These are phyloP conservation scores for Penelope pileata DNA, from an alignment of 2,113 vertebrate genomes.

Conservation along the genomic window DNA sequence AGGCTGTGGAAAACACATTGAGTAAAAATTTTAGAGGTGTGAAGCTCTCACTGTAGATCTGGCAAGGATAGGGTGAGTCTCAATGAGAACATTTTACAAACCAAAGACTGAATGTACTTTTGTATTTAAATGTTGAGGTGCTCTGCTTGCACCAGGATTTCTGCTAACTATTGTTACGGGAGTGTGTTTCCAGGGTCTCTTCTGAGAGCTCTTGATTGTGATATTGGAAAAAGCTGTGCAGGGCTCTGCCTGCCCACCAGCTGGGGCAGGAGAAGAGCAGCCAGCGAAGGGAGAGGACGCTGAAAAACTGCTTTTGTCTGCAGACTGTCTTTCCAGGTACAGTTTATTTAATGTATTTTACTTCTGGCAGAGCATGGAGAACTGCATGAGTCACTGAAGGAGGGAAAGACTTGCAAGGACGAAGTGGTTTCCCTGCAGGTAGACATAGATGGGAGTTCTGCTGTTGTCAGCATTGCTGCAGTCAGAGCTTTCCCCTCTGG, in stretches of 20 bases:
- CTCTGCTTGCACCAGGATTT: background rate
- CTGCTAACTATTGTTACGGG: background rate
- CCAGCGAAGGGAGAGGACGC: background rate
- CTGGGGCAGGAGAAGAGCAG: background rate
- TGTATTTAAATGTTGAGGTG: background rate
- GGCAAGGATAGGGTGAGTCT: background rate
- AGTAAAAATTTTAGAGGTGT: background rate
- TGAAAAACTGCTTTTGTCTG: background rate
- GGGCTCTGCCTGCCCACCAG: background rate
- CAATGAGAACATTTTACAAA: rapidly evolving
- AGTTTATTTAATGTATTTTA: background rate
- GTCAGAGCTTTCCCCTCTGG: background rate
- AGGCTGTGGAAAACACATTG: background rate
- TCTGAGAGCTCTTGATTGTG: background rate
- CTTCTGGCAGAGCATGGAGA: background rate
- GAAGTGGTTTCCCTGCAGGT: rapidly evolving
- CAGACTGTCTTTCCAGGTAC: background rate
- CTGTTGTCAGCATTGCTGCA: background rate
- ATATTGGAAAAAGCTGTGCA: background rate
- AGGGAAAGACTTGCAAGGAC: background rate
- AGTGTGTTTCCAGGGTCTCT: background rate
- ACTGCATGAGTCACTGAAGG: rapidly evolving
- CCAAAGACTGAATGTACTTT: background rate
- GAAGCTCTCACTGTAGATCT: rapidly evolving
- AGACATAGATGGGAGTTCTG: rapidly evolving